A percentile compares a stretch with the other conserved stretches of the same genome.
Conservation (phyloP, 2,888 invertebrate species). For the Frankliniella fusca region DNA sequence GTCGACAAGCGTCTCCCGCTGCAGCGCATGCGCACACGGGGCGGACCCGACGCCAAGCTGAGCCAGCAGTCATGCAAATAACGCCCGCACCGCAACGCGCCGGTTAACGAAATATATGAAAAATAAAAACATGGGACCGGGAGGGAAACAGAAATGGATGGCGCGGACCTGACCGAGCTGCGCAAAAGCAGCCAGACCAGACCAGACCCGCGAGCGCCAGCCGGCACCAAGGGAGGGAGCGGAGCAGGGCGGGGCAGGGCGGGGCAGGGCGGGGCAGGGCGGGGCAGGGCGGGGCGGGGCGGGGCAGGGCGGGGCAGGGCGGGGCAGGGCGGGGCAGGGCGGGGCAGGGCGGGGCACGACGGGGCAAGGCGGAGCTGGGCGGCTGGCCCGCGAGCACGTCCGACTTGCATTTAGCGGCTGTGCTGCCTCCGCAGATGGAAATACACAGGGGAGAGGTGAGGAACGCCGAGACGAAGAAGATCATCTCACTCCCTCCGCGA, state of each 20-base stretch:
- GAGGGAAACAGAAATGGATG: constrained; percentile 14
- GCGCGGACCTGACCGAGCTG: neutral
- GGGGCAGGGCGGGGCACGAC: neutral
- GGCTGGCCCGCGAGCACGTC: too few relatives aligned
- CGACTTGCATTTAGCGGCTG: too few relatives aligned
- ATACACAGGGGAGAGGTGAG: too few relatives aligned
- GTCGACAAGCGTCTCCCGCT: too few relatives aligned
- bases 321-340: neutral
- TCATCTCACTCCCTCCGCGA: too few relatives aligned
- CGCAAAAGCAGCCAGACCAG: neutral
- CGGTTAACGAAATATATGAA: too few relatives aligned
- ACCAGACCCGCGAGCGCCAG: neutral
- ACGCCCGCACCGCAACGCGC: neutral
- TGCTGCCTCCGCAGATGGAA: too few relatives aligned
- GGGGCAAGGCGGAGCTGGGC: neutral
- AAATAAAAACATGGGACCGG: neutral
- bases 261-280: neutral
- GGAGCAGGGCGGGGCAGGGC: neutral
- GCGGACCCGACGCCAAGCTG: too few relatives aligned
- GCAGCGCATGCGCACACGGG: too few relatives aligned
- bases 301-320: neutral
- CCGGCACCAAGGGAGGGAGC: neutral
- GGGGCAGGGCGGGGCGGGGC: neutral
- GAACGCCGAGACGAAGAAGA: too few relatives aligned
- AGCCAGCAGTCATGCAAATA: neutral